Evolutionary conservation across 2,888 invertebrate genomes (phyloP).

Genomic region (Eumacrocentrus americanus): DNA sequence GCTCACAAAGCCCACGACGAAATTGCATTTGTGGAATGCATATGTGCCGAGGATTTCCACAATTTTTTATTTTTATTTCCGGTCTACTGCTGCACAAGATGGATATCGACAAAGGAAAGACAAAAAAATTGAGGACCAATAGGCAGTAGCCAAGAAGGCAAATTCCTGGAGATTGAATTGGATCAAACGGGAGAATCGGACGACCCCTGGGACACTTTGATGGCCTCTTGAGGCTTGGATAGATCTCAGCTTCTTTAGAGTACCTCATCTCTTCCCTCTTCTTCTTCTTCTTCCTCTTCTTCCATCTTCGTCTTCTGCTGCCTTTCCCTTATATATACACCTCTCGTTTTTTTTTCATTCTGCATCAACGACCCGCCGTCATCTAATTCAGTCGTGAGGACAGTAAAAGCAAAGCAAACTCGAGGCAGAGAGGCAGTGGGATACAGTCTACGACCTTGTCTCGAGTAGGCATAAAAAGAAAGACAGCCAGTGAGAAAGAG

Average conservation of each 20-base stretch:
- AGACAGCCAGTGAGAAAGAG: neutral
- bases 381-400: slow-evolving; percentile 22
- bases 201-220: slow-evolving; percentile 7
- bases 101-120: too few relatives aligned
- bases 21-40: slow-evolving; percentile 20
- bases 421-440: neutral
- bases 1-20: slow-evolving; percentile 5
- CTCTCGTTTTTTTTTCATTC: too few relatives aligned
- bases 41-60: slow-evolving; percentile 1
- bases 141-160: neutral
- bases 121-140: neutral
- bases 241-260: neutral
- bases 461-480: slow-evolving; percentile 13
- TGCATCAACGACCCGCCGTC: slow-evolving; percentile 16
- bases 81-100: too few relatives aligned
- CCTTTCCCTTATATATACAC: too few relatives aligned
- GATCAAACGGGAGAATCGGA: neutral
- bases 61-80: neutral
- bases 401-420: slow-evolving; percentile 6
- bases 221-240: neutral
- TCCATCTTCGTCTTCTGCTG: neutral
- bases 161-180: slow-evolving; percentile 17
- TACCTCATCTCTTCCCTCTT: neutral
- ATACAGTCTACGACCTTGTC: slow-evolving; percentile 23
- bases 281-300: slow-evolving; percentile 2